Conservation (phyloP, 2,113 vertebrate genomes). For the Varanus salvator region DNA sequence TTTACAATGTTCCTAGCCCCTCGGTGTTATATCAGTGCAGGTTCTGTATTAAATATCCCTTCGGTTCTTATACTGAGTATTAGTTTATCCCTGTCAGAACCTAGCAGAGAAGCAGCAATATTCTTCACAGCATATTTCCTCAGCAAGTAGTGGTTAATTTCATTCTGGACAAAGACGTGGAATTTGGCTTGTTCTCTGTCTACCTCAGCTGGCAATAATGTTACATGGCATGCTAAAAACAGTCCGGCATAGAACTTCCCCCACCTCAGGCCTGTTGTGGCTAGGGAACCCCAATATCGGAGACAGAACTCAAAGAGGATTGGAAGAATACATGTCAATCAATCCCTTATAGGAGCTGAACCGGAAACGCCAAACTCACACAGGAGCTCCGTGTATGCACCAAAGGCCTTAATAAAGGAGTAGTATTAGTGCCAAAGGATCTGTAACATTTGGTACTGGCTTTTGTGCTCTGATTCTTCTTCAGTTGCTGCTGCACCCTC, state of each 20-base stretch:
- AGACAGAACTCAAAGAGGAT: neutral
- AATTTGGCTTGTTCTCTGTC: neutral
- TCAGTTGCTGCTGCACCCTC: neutral
- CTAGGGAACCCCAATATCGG: neutral
- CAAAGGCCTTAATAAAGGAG: neutral
- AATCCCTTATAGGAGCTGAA: neutral
- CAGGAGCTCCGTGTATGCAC: neutral
- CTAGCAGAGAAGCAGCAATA: neutral
- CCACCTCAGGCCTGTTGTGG: neutral
- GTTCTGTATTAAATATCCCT: constrained; percentile 30
- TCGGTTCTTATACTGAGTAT: neutral
- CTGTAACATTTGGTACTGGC: neutral
- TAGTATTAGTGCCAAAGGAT: neutral
- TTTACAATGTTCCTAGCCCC: constrained; percentile 19
- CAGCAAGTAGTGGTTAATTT: constrained; percentile 6
- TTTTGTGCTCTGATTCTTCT: neutral
- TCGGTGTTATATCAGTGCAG: constrained; percentile 6
- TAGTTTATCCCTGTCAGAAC: constrained; percentile 39
- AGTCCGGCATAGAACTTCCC: neutral
- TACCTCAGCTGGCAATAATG: neutral
- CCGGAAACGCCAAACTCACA: neutral
- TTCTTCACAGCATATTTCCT: constrained; percentile 19
- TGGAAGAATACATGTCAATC: neutral
- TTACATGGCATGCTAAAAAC: neutral
- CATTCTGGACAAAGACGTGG: neutral